Base-by-base conservation (phyloP, 1,140 invertebrate genomes). In the Temnothorax curvispinosus region DNA sequence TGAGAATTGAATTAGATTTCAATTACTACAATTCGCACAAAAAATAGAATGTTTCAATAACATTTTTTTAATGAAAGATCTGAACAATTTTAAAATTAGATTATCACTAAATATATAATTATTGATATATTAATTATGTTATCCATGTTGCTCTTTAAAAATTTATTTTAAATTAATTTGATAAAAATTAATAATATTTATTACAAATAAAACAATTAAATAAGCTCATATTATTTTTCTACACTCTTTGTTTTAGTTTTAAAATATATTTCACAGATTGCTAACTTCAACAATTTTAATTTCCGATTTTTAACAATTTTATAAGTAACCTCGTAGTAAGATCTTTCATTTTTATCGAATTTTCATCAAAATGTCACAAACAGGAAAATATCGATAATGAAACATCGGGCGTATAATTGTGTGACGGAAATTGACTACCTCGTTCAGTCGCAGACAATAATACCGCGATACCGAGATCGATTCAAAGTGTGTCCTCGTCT, bases 381-480 rank as follows among this genome's bases (percentile, higher is more conserved):
- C 18, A 27, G 18, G 18, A 58, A 60, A 74, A 35, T 44, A 44
- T 71, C 27, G 41, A 7, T 27, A 60, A 52, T 7, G 80, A 58
- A 72, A 60, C 18, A 74, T 82, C 15, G 52, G 9, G 52, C 52
- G 52, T 74, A 72, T 82, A 82, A 74, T 82, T 56, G 52, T 58
- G 18, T 35, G 52, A 71, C 50, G 52, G 78, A 74, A 47, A 41
- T 18, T 27, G 35, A 60, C 27, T 44, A 52, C 56, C 67, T 54
- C 47, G 52, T 82, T 60, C 67, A 47, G 27, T 54, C 27, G 21
- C 27, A 47, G 41, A 82, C 52, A 82, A 82, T 82, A 74, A 82
- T 21, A 41, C 8, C 6, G 15, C 38, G 44, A 74, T 58, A 41
- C 9, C 32, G 27, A 32, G n/a, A 54, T 52, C 65, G 54, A 27